Base-by-base conservation (phyloP, 2,888 invertebrate species). In the Amblyjoppa proteus region DNA sequence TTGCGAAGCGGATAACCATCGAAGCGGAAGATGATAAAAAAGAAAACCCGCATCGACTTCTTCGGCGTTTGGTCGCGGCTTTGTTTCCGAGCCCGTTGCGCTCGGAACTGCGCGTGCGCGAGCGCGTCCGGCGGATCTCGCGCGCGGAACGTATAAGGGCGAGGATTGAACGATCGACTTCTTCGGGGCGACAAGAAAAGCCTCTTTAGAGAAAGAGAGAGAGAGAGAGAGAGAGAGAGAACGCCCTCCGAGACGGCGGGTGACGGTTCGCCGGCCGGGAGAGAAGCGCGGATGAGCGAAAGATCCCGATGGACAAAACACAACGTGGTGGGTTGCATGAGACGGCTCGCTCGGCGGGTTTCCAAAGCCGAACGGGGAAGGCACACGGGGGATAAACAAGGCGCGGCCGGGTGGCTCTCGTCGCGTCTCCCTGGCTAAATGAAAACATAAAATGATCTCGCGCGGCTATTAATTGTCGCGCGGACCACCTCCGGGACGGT, bases 371-470 rank as follows among this genome's bases (percentile, higher is more conserved):
- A 71, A n/a, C 56, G 28, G 11, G 66, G 45, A 49, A 49, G 13
- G 56, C 20, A 7, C 20, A 74, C 28, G 9, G 13, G 41, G 41
- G 41, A 41, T 20, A 53, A 51, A 71, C 7, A 45, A 51, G 51
- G 51, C 34, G 76, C 49, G 76, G 38, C 41, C 68, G 38, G 64
- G 64, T 11, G 25, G 9, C 20, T 64, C 45, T 20, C 66, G 16
- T n/a, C 9, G 31, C 11, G 11, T 79, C 71, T 71, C 61, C 11
- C 71, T 25, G 66, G 56, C 79, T 74, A 88, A 90, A 92, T 92
- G 91, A 92, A 91, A 92, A 90, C 91, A 91, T 92, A 91, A 92
- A 91, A 91, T 89, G 89, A 91, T 91, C 90, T 91, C 90, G 90
- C 90, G 87, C 88, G 89, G 89, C 88, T 91, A 91, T 92, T 92